Evolutionary conservation across 2,113 vertebrate genomes (phyloP), one percentile per base, ranked within the genome.

Genomic region (Blennius ocellaris): DNA sequence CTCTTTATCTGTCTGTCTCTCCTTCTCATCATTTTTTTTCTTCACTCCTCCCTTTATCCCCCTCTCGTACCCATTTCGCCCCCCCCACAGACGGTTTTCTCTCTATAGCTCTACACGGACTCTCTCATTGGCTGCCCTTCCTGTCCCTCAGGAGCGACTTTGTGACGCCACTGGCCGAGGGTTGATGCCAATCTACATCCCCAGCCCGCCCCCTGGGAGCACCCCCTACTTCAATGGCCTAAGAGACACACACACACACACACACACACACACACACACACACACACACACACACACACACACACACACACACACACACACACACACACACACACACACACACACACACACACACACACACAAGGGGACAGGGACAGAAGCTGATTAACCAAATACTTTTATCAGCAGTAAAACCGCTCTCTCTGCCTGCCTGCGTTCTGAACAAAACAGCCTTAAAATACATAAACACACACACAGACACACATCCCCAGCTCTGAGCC

Each of bases 381-480:
- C 93, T 94, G 94, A 94, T 94, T 94, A 94, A 93, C 93, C 93
- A 94, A 94, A 94, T 94, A 93, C 93, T 93, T 94, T 94, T 94
- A 94, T 94, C 94, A 94, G 92, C 87, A 87, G 88, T 89, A 78
- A 92, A 93, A 94, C 90, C 70, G 82, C 85, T 85, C 81, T 81
- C 88, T 86, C 81, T 77, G 79, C 87, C 80, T 84, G 89, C 82
- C 78, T 87, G 87, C 84, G 73, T 83, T 87, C 83, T 78, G 80
- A 87, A 92, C 88, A 92, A 92, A 93, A 90, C 83, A 80, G 86
- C 87, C 90, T 91, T 91, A 90, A 93, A 91, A 91, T 53, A 82
- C 80, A 87, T 70, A 87, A 76, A 84, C 76, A 82, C 67, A 68
- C 77, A 77, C 58, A 53, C 72, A 75, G 47, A 83, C 82, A 85